Conservation (phyloP, 2,888 invertebrate species). For the Glaucopsyche alexis region DNA sequence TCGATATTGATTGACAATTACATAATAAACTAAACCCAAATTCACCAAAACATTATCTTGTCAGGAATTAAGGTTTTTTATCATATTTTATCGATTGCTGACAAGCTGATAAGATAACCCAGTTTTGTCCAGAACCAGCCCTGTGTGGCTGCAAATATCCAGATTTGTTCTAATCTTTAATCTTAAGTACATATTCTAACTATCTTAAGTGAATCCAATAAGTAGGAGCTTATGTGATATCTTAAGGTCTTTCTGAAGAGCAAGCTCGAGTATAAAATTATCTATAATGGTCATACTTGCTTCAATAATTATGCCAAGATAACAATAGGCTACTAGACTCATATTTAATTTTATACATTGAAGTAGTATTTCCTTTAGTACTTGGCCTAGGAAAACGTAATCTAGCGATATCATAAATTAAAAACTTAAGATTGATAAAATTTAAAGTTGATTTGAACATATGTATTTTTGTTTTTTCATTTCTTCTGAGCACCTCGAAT, state of each 20-base stretch:
- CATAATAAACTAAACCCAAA: background rate
- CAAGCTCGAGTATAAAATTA: background rate
- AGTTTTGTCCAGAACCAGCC: background rate
- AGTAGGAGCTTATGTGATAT: background rate
- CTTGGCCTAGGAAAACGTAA: too few species aligned
- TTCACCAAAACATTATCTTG: background rate
- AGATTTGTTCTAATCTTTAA: background rate
- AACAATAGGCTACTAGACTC: background rate
- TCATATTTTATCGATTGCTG: conserved; percentile 9
- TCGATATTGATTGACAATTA: too few species aligned
- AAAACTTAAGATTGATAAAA: too few species aligned
- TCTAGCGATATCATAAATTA: too few species aligned
- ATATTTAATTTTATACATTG: too few species aligned
- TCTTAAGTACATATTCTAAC: background rate
- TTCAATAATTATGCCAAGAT: background rate
- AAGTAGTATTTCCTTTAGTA: too few species aligned
- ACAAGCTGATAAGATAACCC: conserved; percentile 9
- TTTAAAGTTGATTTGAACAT: too few species aligned
- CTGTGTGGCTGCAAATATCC: background rate
- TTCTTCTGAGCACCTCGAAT: too few species aligned
- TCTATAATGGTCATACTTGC: background rate
- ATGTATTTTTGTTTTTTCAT: too few species aligned
- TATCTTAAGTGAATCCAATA: background rate
- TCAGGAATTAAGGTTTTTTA: background rate
- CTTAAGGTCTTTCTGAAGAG: background rate